These are phyloP conservation scores for Noctua fimbriata DNA, from an alignment of 2,888 invertebrate species.

Conservation along the genomic window DNA sequence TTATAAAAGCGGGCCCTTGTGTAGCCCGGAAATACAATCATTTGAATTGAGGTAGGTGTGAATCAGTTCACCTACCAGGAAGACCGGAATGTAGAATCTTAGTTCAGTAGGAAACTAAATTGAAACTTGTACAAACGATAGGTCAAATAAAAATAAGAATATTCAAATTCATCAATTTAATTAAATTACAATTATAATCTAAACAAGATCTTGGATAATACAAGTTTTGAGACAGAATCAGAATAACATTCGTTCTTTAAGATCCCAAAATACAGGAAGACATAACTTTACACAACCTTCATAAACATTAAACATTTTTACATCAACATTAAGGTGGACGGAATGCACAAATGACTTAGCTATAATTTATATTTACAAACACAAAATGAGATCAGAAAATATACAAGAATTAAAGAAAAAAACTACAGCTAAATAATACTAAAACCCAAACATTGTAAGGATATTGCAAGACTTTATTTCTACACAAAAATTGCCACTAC, in stretches of 20 bases:
- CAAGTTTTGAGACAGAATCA: slow-evolving; percentile 53
- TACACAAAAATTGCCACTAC: slow-evolving; percentile 60
- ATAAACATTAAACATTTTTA: slow-evolving; percentile 60
- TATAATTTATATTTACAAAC: slow-evolving; percentile 82
- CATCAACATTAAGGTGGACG: slow-evolving; percentile 72
- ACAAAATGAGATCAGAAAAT: slow-evolving; percentile 88
- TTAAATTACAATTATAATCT: slow-evolving; percentile 67
- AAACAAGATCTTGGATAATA: slow-evolving; percentile 69
- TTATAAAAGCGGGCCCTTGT: background rate
- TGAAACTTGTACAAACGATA: background rate
- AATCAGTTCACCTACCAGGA: background rate
- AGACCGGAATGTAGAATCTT: background rate
- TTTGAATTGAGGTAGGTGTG: background rate
- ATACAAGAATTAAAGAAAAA: slow-evolving; percentile 80
- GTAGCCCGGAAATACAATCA: background rate
- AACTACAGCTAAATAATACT: slow-evolving; percentile 75
- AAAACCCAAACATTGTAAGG: slow-evolving; percentile 67
- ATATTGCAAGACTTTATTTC: slow-evolving; percentile 67
- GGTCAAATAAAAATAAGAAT: slow-evolving; percentile 26
- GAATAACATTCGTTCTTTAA: slow-evolving; percentile 51
- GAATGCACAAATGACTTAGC: slow-evolving; percentile 70
- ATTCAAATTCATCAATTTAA: slow-evolving; percentile 68
- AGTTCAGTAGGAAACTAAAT: background rate
- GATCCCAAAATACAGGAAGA: slow-evolving; percentile 63
- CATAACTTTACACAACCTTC: slow-evolving; percentile 67